A percentile compares a stretch with the other conserved stretches of the same genome.
Conservation (phyloP, 1,140 invertebrate species). For the Heliconius melpomene region DNA sequence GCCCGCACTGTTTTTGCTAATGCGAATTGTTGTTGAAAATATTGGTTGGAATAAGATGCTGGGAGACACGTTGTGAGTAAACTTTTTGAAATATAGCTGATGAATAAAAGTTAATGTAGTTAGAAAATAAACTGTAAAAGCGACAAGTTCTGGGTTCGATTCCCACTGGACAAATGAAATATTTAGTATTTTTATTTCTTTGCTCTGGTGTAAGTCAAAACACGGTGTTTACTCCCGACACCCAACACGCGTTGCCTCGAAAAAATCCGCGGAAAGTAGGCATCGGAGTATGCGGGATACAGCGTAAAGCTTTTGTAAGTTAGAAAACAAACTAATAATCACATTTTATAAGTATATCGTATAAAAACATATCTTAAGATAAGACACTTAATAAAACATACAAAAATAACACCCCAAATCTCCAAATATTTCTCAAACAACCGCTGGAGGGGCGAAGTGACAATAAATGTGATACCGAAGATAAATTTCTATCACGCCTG, state of each 20-base stretch:
- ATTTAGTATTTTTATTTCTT: no score
- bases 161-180: no score
- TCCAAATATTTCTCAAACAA: slow-evolving; percentile 49
- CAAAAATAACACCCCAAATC: slow-evolving; percentile 36
- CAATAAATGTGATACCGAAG: slow-evolving; percentile 67
- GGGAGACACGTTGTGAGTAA: slow-evolving; percentile 62
- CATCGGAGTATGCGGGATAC: no score
- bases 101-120: no score
- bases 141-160: no score
- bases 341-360: no score
- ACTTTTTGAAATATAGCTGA: slow-evolving; percentile 38
- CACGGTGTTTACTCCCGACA: no score
- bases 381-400: background rate
- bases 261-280: no score
- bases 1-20: slow-evolving; percentile 73
- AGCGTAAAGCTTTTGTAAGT: background rate
- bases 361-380: background rate
- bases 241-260: no score
- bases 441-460: slow-evolving; percentile 53
- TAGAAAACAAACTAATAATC: background rate
- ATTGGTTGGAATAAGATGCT: slow-evolving; percentile 72
- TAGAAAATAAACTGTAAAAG: no score
- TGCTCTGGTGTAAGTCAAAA: no score
- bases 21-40: slow-evolving; percentile 73
- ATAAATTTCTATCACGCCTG: slow-evolving; percentile 78